Evolutionary conservation across 2,113 vertebrate species (phyloP).

Genomic region (Percina caprodes): DNA sequence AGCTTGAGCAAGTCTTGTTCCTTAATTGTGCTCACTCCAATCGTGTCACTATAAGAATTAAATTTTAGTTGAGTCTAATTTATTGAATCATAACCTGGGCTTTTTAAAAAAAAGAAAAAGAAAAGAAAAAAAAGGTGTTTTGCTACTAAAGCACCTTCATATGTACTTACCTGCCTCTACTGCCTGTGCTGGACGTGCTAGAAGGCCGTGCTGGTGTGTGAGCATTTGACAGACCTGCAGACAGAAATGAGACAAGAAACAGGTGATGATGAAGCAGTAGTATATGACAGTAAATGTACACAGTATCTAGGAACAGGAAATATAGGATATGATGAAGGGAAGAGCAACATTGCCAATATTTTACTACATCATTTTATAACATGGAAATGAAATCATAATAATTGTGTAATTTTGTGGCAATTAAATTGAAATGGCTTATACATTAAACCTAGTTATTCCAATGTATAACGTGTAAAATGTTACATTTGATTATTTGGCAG

Average conservation of each 20-base stretch:
- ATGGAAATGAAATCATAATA: neutral
- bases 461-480: neutral
- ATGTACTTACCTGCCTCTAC: slow-evolving; percentile 92
- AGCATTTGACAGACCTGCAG: slow-evolving; percentile 92
- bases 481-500: neutral
- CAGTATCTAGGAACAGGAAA: neutral
- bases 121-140: neutral
- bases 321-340: neutral
- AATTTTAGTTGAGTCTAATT: neutral
- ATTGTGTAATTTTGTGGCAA: neutral
- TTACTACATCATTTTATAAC: neutral
- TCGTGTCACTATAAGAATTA: neutral
- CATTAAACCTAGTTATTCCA: neutral
- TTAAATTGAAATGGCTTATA: neutral
- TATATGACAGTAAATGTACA: neutral
- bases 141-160: neutral
- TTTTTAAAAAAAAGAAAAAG: neutral
- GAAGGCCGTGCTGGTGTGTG: slow-evolving; percentile 96
- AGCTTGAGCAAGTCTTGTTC: neutral
- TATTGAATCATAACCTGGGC: neutral
- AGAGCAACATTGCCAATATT: neutral
- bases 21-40: neutral
- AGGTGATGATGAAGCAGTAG: neutral
- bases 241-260: slow-evolving; percentile 6
- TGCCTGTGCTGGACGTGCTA: slow-evolving; percentile 97